These are phyloP conservation scores for Podilymbus podiceps DNA, from an alignment of 2,113 vertebrate species.

Conservation along the genomic window DNA sequence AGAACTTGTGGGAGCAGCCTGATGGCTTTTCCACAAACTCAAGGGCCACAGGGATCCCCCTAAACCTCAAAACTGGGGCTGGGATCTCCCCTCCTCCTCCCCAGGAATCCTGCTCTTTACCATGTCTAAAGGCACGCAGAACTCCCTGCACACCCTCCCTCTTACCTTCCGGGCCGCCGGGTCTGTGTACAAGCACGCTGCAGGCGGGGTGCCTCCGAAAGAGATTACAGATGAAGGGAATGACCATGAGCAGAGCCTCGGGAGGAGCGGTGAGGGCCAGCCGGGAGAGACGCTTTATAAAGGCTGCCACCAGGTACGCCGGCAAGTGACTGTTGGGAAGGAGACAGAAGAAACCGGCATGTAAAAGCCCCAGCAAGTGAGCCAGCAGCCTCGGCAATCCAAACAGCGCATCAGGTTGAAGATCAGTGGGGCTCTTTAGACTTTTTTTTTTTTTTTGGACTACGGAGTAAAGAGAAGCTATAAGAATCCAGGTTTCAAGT, in stretches of 20 bases:
- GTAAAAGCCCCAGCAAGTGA: not conserved
- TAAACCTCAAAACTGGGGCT: not conserved
- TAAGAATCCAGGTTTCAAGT: not conserved
- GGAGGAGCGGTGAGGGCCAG: conserved; percentile 89
- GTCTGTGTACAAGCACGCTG: conserved; percentile 86
- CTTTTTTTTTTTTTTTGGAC: not conserved
- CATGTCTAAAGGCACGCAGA: fast-evolving
- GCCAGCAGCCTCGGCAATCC: not conserved
- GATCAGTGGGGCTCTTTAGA: not conserved
- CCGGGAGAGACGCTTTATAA: conserved; percentile 88
- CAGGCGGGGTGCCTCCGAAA: conserved; percentile 90
- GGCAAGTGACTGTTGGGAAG: conserved; percentile 84
- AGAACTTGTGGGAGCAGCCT: not conserved
- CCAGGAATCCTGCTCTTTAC: not conserved
- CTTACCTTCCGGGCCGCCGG: conserved; percentile 42
- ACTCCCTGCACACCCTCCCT: not conserved
- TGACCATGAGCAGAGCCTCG: conserved; percentile 83
- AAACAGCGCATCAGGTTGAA: fast-evolving
- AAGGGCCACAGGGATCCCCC: not conserved
- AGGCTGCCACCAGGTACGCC: conserved; percentile 90
- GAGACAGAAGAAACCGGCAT: not conserved
- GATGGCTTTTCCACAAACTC: not conserved
- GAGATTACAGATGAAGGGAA: conserved; percentile 94
- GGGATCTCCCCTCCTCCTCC: not conserved
- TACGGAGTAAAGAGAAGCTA: not conserved